Evolutionary conservation across 1,140 invertebrate genomes (phyloP).

Genomic region (Xylocopa sonorina): DNA sequence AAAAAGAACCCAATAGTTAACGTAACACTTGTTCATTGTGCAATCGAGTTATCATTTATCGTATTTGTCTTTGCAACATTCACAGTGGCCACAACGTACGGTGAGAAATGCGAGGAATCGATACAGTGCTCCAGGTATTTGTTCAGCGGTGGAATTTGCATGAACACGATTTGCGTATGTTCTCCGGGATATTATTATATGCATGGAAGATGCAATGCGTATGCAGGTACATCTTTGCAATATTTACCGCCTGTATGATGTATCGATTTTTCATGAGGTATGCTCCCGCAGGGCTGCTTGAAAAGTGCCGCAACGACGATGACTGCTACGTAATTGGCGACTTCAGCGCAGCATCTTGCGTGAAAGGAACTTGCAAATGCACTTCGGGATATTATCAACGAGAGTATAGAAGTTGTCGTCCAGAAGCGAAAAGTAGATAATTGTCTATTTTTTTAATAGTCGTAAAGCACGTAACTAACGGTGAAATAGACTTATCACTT

Average conservation of each 20-base stretch:
- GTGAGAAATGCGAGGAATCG: constrained; percentile 63
- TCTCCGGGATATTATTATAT: constrained; percentile 65
- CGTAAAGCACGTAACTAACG: neutral
- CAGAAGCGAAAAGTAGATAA: constrained; percentile 60
- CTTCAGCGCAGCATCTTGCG: constrained; percentile 60
- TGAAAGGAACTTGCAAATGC: constrained; percentile 63
- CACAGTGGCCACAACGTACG: constrained; percentile 48
- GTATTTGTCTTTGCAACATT: neutral
- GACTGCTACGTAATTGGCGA: constrained; percentile 69
- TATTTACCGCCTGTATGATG: neutral
- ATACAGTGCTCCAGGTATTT: constrained; percentile 66
- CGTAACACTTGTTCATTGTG: neutral
- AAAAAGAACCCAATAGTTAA: neutral
- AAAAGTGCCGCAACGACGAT: constrained; percentile 42
- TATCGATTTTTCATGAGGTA: neutral
- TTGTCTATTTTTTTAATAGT: neutral
- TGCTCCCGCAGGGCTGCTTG: constrained; percentile 10
- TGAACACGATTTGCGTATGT: constrained; percentile 58
- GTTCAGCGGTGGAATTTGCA: constrained; percentile 56
- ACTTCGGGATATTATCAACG: constrained; percentile 71
- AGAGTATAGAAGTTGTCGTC: constrained; percentile 71
- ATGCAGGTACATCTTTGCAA: constrained; percentile 48
- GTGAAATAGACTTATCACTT: neutral
- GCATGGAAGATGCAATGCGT: constrained; percentile 63
- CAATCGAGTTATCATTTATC: neutral